Conservation (phyloP, 2,888 invertebrate genomes). For the Aquatica leii region DNA sequence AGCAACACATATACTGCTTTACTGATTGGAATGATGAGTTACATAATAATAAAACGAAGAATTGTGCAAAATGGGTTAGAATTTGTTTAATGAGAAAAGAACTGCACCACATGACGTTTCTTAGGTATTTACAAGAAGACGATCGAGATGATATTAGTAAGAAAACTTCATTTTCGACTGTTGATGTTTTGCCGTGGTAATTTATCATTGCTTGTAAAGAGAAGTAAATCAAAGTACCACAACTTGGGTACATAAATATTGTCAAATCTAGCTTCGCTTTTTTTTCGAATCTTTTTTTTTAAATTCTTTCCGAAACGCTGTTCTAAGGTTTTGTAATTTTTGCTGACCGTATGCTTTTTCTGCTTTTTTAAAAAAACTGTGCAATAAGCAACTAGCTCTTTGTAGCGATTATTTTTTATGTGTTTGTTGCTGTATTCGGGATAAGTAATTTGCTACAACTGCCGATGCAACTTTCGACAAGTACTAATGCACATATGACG, state of each 20-base stretch:
- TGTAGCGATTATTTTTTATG: too few species aligned
- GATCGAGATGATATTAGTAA: neutral
- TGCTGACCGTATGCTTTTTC: too few species aligned
- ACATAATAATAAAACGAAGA: neutral
- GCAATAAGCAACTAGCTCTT: too few species aligned
- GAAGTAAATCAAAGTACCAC: too few species aligned
- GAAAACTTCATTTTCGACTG: constrained; percentile 2
- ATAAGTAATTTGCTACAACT: neutral
- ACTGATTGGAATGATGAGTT: neutral
- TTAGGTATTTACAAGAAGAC: neutral
- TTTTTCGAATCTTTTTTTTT: too few species aligned
- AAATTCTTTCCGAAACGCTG: too few species aligned
- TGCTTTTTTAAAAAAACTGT: too few species aligned
- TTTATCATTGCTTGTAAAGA: too few species aligned
- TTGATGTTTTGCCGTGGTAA: constrained; percentile 23
- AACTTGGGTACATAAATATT: too few species aligned
- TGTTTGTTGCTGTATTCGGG: neutral
- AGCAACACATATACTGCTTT: neutral
- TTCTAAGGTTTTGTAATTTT: too few species aligned
- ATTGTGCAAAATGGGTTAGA: too few species aligned
- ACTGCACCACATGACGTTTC: neutral
- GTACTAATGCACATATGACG: neutral
- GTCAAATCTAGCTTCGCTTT: too few species aligned
- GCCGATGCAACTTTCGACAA: neutral
- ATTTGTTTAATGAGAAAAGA: neutral